These are phyloP conservation scores for Mus spicilegus DNA, from an alignment of 2,113 vertebrate species.

Conservation along the genomic window DNA sequence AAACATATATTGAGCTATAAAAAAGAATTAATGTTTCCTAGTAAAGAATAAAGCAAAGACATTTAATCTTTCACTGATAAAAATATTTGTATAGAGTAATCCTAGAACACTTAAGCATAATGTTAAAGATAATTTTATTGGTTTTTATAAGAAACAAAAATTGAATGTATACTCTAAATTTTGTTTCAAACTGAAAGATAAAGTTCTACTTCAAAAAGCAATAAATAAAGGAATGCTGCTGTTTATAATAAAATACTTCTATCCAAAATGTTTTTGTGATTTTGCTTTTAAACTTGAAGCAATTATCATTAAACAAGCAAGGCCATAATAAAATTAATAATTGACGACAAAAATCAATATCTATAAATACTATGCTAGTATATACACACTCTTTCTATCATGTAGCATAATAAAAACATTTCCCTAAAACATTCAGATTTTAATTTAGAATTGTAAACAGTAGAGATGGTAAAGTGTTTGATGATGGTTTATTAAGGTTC, in stretches of 20 bases:
- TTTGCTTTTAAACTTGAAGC: conserved; percentile 45
- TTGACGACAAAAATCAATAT: neutral
- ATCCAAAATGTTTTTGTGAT: neutral
- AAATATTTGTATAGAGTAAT: neutral
- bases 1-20: neutral
- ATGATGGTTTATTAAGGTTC: neutral
- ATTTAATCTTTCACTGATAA: conserved; percentile 53
- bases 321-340: neutral
- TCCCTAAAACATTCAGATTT: neutral
- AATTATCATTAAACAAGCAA: neutral
- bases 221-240: neutral
- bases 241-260: neutral
- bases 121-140: neutral
- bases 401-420: neutral
- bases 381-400: neutral
- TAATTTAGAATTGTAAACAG: neutral
- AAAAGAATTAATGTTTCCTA: neutral
- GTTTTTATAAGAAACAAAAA: neutral
- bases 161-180: neutral
- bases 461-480: neutral
- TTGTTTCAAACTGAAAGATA: neutral
- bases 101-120: neutral
- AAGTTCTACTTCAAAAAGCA: neutral
- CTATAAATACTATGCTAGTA: neutral
- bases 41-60: neutral